Base-by-base conservation (phyloP, 2,113 vertebrate species). In the Neolamprologus brichardi region DNA sequence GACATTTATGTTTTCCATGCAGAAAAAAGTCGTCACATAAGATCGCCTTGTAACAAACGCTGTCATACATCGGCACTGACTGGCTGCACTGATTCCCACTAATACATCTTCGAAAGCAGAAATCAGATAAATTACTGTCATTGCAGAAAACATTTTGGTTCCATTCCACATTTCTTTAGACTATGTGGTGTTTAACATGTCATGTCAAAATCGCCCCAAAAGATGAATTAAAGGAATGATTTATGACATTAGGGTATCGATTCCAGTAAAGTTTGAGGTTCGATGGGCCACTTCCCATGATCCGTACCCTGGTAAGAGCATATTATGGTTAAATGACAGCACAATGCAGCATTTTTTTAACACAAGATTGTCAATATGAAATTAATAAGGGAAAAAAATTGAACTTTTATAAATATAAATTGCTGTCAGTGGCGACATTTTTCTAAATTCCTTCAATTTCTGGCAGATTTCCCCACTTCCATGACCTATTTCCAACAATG, bases 381-480 rank as follows among this genome's bases (percentile, higher is more conserved):
- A 49, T 49, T 49, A n/a, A 30, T 51, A 18, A 46, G 6, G 14
- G 30, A 46, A 49, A 46, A 58, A 72, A 28, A 23, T 0, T 2
- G 15, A 77, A 51, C 15, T 51, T 49, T 77, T n/a, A 77, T 13
- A 7, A 51, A 77, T n/a, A 7, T 3, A 51, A 77, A 17, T 12
- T 51, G 6, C 44, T 77, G 72, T 77, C 44, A 32, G 9, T 2
- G 23, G 70, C 1, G 1, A 5, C 39, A 44, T 77, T 77, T 75
- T 30, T 77, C 25, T 77, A 2, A 51, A 44, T 46, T 44, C 20
- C 20, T 72, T 44, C 13, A 0, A 49, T 51, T 30, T 23, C 37
- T 4, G 17, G 79, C 51, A 87, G 62, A 83, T 64, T 60, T 81
- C 84, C 34, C 44, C 41, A 77, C 79, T 88, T 87, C 75, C 56